Base-by-base conservation (phyloP, 1,140 invertebrate genomes). In the Leptinotarsa undecemlineata region DNA sequence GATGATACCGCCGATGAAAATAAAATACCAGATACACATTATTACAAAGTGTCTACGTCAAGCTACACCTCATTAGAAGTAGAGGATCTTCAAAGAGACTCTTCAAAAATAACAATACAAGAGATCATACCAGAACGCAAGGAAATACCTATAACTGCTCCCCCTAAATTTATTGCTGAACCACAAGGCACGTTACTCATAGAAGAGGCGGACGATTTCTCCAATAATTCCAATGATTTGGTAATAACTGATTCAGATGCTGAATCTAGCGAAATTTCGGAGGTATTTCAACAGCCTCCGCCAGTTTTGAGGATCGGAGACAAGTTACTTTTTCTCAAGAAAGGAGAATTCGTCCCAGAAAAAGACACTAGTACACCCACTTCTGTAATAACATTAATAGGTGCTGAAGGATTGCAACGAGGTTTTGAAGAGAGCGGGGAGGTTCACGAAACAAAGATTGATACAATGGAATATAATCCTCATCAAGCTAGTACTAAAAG, bases 401-500 rank as follows among this genome's bases (percentile, higher is more conserved):
- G 85, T 48, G 85, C 85, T 23, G 85, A 86, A 81, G 85, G 85
- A 21, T 76, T 86, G 11, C 84, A 86, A 63, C 84, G 83, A 67
- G 77, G 78, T 14, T 51, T 80, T 6, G 84, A 84, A 69, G 81
- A 82, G 13, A 82, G 83, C 21, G 78, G 78, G 19, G 81, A 84
- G 75, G 76, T 81, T 51, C 81, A 82, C 57, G 78, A 84, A 71
- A 67, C 70, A 4, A 75, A 72, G 74, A 71, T 72, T 19, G 51
- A 57, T 19, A 19, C 3, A 51, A 67, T 13, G 4, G n/a, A 42
- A n/a, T 51, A 23, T 19, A 6, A n/a, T 15, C 19, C 21, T 42
- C 33, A 69, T 20, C 21, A 74, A 13, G 48, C 57, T 20, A 42
- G 47, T 19, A 67, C 8, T 19, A 23, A n/a, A 23, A 71, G 21